phyloP scores from a whole-genome alignment of 1,140 invertebrate genomes.

The Caerostris darwini region DNA sequence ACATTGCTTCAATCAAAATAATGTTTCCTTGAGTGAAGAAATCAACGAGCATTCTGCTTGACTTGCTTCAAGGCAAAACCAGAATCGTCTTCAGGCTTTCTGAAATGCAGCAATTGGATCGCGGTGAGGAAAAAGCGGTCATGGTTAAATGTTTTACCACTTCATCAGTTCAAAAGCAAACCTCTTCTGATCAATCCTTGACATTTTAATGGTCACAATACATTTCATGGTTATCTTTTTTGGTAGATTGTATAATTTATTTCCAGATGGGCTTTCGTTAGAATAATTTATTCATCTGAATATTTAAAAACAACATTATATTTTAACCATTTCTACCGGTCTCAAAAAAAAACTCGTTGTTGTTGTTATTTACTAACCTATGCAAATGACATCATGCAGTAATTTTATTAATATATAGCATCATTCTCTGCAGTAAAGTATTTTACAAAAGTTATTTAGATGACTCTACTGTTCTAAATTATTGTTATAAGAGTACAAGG shows the following conservation, averaged over 20 bases:
- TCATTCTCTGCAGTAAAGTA: neutral
- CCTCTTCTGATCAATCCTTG: slow-evolving; percentile 58
- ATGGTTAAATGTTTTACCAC: slow-evolving; percentile 60
- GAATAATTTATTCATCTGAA: neutral
- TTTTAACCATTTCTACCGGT: neutral
- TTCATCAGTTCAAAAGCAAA: slow-evolving; percentile 57
- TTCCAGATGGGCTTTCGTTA: neutral
- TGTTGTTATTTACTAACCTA: neutral
- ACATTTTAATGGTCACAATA: slow-evolving; percentile 48
- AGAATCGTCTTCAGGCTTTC: slow-evolving; percentile 32
- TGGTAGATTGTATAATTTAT: slow-evolving; percentile 9
- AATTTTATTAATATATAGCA: neutral
- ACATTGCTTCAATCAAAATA: slow-evolving; percentile 4
- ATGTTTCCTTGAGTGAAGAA: slow-evolving; percentile 46
- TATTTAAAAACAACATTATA: neutral
- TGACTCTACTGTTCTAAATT: neutral
- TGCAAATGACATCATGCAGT: neutral
- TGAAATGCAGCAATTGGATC: slow-evolving; percentile 15
- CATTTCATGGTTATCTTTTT: neutral
- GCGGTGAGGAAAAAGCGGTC: slow-evolving; percentile 48
- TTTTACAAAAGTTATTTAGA: neutral
- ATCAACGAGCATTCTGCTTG: neutral
- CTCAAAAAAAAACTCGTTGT: too few relatives aligned
- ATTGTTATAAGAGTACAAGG: neutral
- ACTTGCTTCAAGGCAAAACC: neutral